These are phyloP conservation scores for Sceloporus undulatus DNA, from an alignment of 2,113 vertebrate species.

Conservation along the genomic window DNA sequence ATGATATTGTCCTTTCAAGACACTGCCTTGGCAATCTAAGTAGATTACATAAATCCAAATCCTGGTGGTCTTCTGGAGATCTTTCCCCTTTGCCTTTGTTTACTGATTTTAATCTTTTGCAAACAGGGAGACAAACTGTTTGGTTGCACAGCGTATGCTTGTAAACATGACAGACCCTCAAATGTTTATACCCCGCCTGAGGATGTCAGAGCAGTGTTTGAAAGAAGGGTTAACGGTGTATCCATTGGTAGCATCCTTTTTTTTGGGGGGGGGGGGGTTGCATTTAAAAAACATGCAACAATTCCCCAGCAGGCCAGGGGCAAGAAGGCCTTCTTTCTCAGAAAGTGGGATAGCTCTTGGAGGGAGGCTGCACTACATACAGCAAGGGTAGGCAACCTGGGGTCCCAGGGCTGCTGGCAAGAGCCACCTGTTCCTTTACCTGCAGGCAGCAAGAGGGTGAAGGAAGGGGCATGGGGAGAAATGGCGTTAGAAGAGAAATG, in stretches of 20 bases:
- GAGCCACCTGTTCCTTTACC: too few relatives aligned
- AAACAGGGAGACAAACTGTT: slow-evolving; percentile 43
- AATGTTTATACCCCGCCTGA: not conserved
- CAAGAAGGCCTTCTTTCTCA: not conserved
- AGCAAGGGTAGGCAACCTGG: not conserved
- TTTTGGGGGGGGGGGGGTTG: not conserved
- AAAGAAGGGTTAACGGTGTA: not conserved
- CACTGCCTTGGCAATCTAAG: slow-evolving; percentile 81
- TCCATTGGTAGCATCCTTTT: not conserved
- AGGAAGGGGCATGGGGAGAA: too few relatives aligned
- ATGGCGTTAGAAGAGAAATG: too few relatives aligned
- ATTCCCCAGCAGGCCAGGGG: not conserved
- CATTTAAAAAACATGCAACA: not conserved
- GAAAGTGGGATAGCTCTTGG: not conserved
- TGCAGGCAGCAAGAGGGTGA: too few relatives aligned
- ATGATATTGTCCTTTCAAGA: slow-evolving; percentile 79
- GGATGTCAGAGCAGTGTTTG: not conserved
- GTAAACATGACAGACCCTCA: slow-evolving; percentile 33
- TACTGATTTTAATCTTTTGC: slow-evolving; percentile 66
- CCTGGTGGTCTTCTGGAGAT: slow-evolving; percentile 78
- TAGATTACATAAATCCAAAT: slow-evolving; percentile 86
- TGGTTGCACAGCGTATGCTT: slow-evolving; percentile 42
- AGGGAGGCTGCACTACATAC: not conserved
- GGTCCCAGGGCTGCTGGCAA: not conserved
- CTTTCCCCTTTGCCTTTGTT: slow-evolving; percentile 74